Percentiles rank a stretch among this genome's conserved stretches.
phyloP scores from a whole-genome alignment of 2,113 vertebrate species.

The Neodon shergylaensis region DNA sequence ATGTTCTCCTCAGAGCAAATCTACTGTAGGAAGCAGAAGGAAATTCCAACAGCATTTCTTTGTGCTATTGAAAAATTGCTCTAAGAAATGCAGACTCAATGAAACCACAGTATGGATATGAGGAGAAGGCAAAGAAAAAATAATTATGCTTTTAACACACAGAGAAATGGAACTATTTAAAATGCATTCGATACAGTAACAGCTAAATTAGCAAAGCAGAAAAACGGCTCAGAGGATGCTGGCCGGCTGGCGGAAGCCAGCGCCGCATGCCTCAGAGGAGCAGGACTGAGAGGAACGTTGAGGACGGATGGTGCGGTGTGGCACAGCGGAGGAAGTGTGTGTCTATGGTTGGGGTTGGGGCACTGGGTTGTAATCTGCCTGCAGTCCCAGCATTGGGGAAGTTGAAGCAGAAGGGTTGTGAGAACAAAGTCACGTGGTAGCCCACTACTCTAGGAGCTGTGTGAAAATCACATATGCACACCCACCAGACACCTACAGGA shows the following conservation, averaged over 20 bases:
- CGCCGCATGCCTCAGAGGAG: neutral
- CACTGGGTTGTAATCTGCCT: neutral
- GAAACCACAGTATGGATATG: slow-evolving; percentile 11
- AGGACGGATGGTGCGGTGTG: rapidly evolving
- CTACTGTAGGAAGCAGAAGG: slow-evolving; percentile 35
- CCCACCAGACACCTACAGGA: neutral
- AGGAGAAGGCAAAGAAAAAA: slow-evolving; percentile 10
- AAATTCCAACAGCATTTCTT: slow-evolving; percentile 1
- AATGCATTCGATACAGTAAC: neutral
- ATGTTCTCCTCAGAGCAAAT: neutral
- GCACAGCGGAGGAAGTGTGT: neutral
- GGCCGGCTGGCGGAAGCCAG: neutral
- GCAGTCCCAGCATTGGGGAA: neutral
- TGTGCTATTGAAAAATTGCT: slow-evolving; percentile 26
- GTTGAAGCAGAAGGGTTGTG: neutral
- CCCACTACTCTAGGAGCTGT: neutral
- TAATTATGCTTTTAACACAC: neutral
- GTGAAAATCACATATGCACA: neutral
- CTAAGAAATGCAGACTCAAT: slow-evolving; percentile 32
- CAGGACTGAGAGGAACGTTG: rapidly evolving
- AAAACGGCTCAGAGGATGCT: neutral
- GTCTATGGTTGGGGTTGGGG: neutral
- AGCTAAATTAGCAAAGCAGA: neutral
- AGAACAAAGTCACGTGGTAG: neutral
- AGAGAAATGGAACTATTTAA: slow-evolving; percentile 21